Conservation (phyloP, 2,888 invertebrate species). For the Microplitis deprimator region DNA sequence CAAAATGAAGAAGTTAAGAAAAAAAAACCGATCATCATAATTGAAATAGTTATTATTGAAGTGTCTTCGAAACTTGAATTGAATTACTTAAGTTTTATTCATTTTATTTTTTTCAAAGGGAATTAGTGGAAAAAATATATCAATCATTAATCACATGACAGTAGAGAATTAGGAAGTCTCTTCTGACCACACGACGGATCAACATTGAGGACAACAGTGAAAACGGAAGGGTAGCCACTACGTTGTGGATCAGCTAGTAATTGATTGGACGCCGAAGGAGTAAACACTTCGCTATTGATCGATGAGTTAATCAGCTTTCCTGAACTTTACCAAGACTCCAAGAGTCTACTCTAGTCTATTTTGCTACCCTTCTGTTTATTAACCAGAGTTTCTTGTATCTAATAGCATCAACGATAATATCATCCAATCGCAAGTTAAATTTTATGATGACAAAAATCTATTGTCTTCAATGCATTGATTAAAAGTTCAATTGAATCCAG, state of each 20-base stretch:
- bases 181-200: conserved; percentile 16
- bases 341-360: neutral
- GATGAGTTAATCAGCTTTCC: conserved; percentile 66
- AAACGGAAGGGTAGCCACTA: conserved; percentile 35
- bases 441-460: conserved; percentile 3
- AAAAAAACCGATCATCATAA: neutral
- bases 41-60: conserved; percentile 4
- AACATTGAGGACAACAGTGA: conserved; percentile 7
- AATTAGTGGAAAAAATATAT: conserved; percentile 21
- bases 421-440: neutral
- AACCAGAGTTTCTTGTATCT: conserved; percentile 2
- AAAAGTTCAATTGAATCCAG: neutral
- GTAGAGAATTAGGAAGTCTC: conserved; percentile 23
- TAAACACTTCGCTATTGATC: conserved; percentile 67
- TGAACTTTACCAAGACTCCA: conserved; percentile 11
- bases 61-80: neutral
- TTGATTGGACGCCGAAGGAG: conserved; percentile 66
- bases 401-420: conserved; percentile 6
- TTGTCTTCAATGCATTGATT: conserved; percentile 1
- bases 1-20: neutral
- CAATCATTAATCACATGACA: conserved; percentile 30
- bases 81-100: conserved; percentile 8
- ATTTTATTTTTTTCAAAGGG: neutral
- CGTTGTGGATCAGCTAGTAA: conserved; percentile 62
- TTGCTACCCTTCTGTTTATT: conserved; percentile 2